Base-by-base conservation (phyloP, 1,140 invertebrate species). In the Idris sp. region DNA sequence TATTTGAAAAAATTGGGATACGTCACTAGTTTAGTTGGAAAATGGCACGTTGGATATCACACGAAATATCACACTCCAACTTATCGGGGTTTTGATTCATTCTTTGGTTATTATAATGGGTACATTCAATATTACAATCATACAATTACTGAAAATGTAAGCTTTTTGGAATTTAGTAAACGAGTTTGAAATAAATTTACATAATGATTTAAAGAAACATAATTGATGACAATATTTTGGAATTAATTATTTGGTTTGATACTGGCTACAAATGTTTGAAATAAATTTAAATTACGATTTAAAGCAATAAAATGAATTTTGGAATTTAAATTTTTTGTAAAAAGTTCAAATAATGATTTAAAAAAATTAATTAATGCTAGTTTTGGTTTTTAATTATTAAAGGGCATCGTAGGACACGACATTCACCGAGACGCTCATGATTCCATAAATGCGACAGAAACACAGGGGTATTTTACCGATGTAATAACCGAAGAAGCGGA, bases 41-140 rank as follows among this genome's bases (percentile, higher is more conserved):
- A 89, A 77, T 90, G 90, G 83, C 85, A 89, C 22, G 59, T 84
- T 8, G 86, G 86, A 2, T 87, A 87, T 61, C 65, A 76, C 13
- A 78, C 78, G 0, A 82, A 82, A 44, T 76, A 81, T 14, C 87
- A 88, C 41, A 90, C 90, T 0, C 92, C 92, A 1, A 87, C 87
- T 0, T 69, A 83, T 44, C 85, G 91, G 11, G 92, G 92, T 1
- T 93, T 92, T 75, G 89, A 92, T 62, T 85, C 86, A 0, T 91
- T 92, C 79, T 90, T 89, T 67, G 92, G 92, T 0, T 93, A 92
- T 75, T 92, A 90, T 84, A 89, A 84, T 62, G 92, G 92, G 3
- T 89, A 88, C 43, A 87, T 91, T 38, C 81, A 88, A 54, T 92
- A 91, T 67, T 91, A 83, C 69, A 86, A 89, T 77, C 88, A 90